A percentile compares a stretch with the other conserved stretches of the same genome.
These are phyloP conservation scores for Hyperoplus lanceolatus DNA, from an alignment of 2,797 vertebrate genomes.

Conservation along the genomic window DNA sequence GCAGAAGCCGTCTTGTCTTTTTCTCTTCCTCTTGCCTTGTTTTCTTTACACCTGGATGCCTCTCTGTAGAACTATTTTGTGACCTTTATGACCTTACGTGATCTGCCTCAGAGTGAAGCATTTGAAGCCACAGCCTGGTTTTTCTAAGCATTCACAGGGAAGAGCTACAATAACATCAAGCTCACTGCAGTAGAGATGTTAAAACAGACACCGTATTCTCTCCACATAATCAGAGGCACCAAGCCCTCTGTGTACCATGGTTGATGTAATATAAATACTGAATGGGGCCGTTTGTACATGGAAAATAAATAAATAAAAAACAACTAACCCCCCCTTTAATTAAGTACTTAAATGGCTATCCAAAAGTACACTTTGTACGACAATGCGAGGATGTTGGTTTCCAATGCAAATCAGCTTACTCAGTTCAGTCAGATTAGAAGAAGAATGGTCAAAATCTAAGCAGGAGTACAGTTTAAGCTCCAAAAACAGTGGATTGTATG, in stretches of 20 bases:
- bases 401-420: neutral
- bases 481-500: neutral
- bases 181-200: neutral
- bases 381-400: neutral
- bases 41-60: neutral
- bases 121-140: neutral
- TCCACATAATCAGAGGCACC: neutral
- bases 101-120: slow-evolving; percentile 10
- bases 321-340: neutral
- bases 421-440: neutral
- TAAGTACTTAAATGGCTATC: neutral
- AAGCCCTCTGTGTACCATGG: too few relatives aligned
- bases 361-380: neutral
- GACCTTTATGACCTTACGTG: slow-evolving; percentile 14
- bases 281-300: neutral
- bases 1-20: neutral
- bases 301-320: neutral
- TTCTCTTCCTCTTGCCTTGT: neutral
- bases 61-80: slow-evolving; percentile 14
- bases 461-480: neutral
- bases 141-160: neutral
- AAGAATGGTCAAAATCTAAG: neutral
- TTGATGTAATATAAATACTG: neutral
- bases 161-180: neutral
- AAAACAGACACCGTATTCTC: neutral